Evolutionary conservation across 2,797 vertebrate genomes (phyloP), one percentile per base, ranked within the genome.

Genomic region (Nothura maculosa): DNA sequence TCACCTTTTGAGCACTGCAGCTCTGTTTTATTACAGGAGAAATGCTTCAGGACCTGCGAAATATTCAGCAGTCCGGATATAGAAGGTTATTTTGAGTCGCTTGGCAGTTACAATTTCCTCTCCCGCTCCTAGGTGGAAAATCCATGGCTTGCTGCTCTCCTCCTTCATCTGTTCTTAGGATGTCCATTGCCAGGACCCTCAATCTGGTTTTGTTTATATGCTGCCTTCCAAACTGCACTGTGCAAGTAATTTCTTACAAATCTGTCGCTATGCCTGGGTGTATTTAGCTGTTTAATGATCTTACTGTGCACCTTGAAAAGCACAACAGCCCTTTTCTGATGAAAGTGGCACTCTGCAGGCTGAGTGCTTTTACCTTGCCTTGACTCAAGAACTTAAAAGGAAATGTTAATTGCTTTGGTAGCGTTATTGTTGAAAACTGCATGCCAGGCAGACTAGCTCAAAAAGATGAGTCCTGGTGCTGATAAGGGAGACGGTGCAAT

Each of bases 401-500:
- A 93, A 85, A 89, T 70, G 76, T 93, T 97, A 95, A 94, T 94
- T 96, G 67, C 88, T 94, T 95, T 89, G 84, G 68, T 68, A 86
- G 60, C 62, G 58, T 68, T 84, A 27, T n/a, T 94, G 70, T 86
- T 58, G 55, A 45, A 84, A 64, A 86, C 92, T 55, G 74, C 81
- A 68, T 4, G 11, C 66, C 0, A 11, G 47, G 63, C 50, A 54
- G 66, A 34, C 20, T 34, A 57, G 58, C 84, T 92, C 6, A 0
- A 55, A 78, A 81, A 79, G 87, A 66, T n/a, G 88, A 90, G 63
- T 62, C 60, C 66, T 79, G 69, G 28, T 69, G 69, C 88, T 93
- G 88, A 83, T 87, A 84, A 94, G 52, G 60, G 38, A 81, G 80
- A 84, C 36, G 81, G 36, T 48, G 36, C 57, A 58, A 92, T 87